phyloP scores from a whole-genome alignment of 92 coral and sea anemone species.

The Heliopora coerulea region DNA sequence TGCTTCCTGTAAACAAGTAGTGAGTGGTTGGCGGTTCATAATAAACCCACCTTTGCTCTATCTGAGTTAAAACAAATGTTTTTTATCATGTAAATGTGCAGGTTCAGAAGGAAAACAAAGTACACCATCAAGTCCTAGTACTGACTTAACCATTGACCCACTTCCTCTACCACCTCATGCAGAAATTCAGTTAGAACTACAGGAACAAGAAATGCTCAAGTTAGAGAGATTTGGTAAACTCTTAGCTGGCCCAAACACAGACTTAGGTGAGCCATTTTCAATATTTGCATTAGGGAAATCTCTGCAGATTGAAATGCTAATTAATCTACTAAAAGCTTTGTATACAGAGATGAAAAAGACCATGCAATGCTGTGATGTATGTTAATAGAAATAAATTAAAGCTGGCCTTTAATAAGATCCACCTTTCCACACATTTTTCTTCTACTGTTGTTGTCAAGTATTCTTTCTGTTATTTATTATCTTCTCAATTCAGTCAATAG shows the following conservation, averaged over 20 bases:
- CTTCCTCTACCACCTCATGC: constrained; percentile 95
- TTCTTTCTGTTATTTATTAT: too few species aligned
- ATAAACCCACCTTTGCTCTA: too few species aligned
- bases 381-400: too few species aligned
- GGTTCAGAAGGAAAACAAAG: constrained; percentile 51
- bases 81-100: constrained; percentile 48
- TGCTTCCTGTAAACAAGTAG: too few species aligned
- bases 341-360: neutral
- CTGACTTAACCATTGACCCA: constrained; percentile 59
- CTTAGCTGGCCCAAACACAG: constrained; percentile 95
- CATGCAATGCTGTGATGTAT: too few species aligned
- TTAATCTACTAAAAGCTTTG: neutral
- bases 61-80: neutral
- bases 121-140: constrained; percentile 45
- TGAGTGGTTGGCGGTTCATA: too few species aligned
- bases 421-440: too few species aligned
- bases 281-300: too few species aligned
- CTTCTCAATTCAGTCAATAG: too few species aligned
- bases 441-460: too few species aligned
- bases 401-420: too few species aligned
- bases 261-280: constrained; percentile 58
- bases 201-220: constrained; percentile 89
- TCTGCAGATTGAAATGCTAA: neutral
- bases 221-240: constrained; percentile 98
- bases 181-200: constrained; percentile 82